Base-by-base conservation (phyloP, 2,888 invertebrate genomes). In the Aspidiotus destructor region DNA sequence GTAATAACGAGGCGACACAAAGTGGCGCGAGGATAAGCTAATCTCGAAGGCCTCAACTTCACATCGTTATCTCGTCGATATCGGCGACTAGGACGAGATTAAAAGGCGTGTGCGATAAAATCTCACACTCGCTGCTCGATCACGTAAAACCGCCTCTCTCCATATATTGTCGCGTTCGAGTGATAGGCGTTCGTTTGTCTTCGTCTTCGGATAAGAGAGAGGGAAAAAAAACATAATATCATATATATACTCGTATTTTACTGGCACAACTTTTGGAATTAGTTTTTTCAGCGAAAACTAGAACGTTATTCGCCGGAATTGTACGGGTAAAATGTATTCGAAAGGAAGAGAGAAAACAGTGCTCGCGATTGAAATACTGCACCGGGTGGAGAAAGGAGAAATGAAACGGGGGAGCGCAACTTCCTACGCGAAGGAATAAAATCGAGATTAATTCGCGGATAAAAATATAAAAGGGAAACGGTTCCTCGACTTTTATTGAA, bases 371-470 rank as follows among this genome's bases (percentile, higher is more conserved):
- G 28, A 28, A 28, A 28, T 28, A 28, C 28, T 28, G 28, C 28
- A 28, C 5, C 28, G 28, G 28, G 28, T 28, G 28, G 28, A 28
- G 28, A 28, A 28, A 28, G 28, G 28, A 28, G 28, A 28, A 28
- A 28, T 28, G 28, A 28, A 28, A 28, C 28, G 28, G 28, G 28
- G 28, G 28, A 28, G 28, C 28, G 28, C 28, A 48, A 48, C 48
- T 48, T 48, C n/a, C n/a, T 48, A 48, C 10, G 11, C n/a, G n/a
- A 48, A 48, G 48, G n/a, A 48, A 48, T 48, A 48, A 48, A 48
- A 48, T n/a, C 48, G 48, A 48, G 48, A 48, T 48, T 48, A 48
- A 48, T 48, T 48, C 48, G 48, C 48, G 48, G 48, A 48, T 48
- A 48, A 48, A 48, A 48, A 48, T 48, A 48, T 28, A 48, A 48